Base-by-base conservation (phyloP, 2,888 invertebrate species). In the Sisyra nigra region DNA sequence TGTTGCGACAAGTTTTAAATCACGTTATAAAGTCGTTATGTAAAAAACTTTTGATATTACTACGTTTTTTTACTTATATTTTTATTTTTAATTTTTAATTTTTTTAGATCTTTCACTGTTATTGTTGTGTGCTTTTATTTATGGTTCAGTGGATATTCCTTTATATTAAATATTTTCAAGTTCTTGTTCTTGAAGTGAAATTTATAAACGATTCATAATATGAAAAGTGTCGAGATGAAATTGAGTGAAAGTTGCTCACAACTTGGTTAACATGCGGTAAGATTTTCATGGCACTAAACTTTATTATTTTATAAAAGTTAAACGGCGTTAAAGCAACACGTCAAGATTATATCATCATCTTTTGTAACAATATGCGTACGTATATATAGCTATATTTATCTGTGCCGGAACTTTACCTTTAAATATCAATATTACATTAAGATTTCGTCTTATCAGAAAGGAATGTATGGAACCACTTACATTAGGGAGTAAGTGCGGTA, bases 161-260 rank as follows among this genome's bases (percentile, higher is more conserved):
- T 24, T 24, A 7, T 24, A 24, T 24, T 3, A 24, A 24, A 24
- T 24, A 24, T 24, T 24, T 53, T 54, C 52, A 50, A 50, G 52
- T 50, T 54, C 53, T 56, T 54, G 53, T 54, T 56, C 50, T 50
- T 24, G 53, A 55, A 56, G 55, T 56, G 57, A 60, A 40, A 60
- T 60, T 60, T 61, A 58, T 58, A 59, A 60, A 57, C 58, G 59
- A 60, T 61, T 61, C 57, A 60, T 59, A 58, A 59, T 57, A 54
- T 56, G 54, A 53, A 57, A 55, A 58, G 57, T 58, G 58, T 58
- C 56, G 56, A 48, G 55, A 57, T 54, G 55, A 58, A 59, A 59
- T 58, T 56, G 58, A 58, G 59, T 57, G 58, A 59, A 59, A 60
- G 56, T 57, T 48, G 40, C 24, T 30, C 19, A 40, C 30, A 40